Evolutionary conservation across 2,113 vertebrate genomes (phyloP).

Genomic region (Antechinus stuartii): DNA sequence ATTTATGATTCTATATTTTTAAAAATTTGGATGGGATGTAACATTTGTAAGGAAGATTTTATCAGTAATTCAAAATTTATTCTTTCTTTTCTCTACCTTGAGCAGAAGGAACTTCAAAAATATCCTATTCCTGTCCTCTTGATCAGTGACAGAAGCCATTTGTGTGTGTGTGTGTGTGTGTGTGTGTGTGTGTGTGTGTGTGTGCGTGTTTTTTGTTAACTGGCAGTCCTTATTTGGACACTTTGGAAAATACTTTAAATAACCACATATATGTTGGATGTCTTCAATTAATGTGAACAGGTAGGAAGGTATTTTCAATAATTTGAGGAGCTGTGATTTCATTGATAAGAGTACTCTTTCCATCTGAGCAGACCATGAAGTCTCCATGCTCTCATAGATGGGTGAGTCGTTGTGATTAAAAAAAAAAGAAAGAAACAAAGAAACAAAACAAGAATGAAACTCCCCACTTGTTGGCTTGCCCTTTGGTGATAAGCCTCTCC

Average conservation of each 20-base stretch:
- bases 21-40: not conserved
- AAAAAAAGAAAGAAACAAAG: no score
- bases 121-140: not conserved
- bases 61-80: not conserved
- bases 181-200: no score
- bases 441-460: not conserved
- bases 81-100: not conserved
- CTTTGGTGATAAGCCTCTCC: not conserved
- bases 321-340: not conserved
- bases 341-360: not conserved
- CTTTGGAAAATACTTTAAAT: not conserved
- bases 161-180: not conserved
- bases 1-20: not conserved
- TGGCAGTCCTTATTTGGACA: not conserved
- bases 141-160: not conserved
- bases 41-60: not conserved
- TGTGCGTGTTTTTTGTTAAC: not conserved
- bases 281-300: not conserved
- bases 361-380: not conserved
- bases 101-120: not conserved
- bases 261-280: not conserved
- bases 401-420: not conserved
- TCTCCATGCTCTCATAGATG: not conserved
- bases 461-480: not conserved
- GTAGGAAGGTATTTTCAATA: not conserved